Conservation (phyloP, 2,888 invertebrate genomes). For the Meghimatium bilineatum region DNA sequence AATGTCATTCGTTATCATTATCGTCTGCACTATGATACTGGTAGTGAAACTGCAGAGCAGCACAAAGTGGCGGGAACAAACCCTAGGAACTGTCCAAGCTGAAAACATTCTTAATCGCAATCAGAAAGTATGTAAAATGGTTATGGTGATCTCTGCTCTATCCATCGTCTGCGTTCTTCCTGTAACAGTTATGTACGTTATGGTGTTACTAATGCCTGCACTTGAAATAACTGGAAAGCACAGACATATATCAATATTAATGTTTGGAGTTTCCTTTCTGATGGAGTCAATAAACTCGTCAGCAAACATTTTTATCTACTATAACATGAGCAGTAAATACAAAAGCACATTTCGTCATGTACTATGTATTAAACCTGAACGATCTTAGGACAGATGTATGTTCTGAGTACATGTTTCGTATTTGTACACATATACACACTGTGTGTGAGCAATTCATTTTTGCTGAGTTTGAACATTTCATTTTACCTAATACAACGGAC, state of each 20-base stretch:
- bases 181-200: not conserved
- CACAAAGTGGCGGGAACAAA: not conserved
- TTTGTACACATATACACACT: not conserved
- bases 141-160: no score
- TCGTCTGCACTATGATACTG: not conserved
- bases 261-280: not conserved
- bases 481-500: no score
- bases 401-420: not conserved
- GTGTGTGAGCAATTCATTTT: not conserved
- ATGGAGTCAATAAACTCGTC: not conserved
- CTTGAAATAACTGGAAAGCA: not conserved
- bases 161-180: not conserved
- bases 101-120: not conserved
- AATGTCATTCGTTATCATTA: not conserved
- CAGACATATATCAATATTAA: not conserved
- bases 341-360: no score
- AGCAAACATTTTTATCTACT: no score
- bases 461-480: not conserved
- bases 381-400: not conserved
- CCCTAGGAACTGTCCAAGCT: not conserved
- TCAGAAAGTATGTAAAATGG: not conserved
- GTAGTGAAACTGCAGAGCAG: not conserved
- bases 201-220: not conserved
- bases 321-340: no score
- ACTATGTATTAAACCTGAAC: not conserved